phyloP scores from a whole-genome alignment of 2,113 vertebrate species.

The Trematomus loennbergii region DNA sequence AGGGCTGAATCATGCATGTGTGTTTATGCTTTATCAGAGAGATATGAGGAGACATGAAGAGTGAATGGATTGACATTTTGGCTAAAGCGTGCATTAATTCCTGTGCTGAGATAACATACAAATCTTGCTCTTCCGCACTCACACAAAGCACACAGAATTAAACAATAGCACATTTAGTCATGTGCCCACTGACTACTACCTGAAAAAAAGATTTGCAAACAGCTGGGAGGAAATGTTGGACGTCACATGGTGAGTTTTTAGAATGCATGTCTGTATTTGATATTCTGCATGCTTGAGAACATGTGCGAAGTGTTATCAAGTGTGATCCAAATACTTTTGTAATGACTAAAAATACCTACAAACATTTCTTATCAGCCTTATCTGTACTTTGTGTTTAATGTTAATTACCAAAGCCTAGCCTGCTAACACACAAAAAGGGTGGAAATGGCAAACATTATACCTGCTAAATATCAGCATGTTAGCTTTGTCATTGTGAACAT shows the following conservation, averaged over 20 bases:
- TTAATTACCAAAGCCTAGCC: background rate
- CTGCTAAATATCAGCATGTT: no score
- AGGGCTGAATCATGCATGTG: conserved; percentile 30
- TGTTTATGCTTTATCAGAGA: conserved; percentile 31
- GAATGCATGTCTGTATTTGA: conserved; percentile 40
- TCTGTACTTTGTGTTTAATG: background rate
- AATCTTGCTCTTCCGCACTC: conserved; percentile 10
- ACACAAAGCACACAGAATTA: conserved; percentile 14
- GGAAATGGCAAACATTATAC: background rate
- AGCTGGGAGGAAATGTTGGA: conserved; percentile 15
- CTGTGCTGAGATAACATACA: conserved; percentile 30
- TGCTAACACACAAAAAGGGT: background rate
- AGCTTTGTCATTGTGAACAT: no score
- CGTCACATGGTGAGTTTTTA: conserved; percentile 9
- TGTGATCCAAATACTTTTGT: background rate
- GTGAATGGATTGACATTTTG: conserved; percentile 35
- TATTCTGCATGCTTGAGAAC: conserved; percentile 47
- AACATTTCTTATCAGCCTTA: background rate
- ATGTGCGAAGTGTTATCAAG: conserved; percentile 64
- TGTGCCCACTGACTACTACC: conserved; percentile 2
- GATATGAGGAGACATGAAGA: conserved; percentile 22
- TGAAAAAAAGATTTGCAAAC: conserved; percentile 8
- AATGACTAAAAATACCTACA: no score
- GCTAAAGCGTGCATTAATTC: conserved; percentile 20
- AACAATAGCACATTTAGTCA: conserved; percentile 35